These are phyloP conservation scores for Platichthys flesus DNA, from an alignment of 2,113 vertebrate genomes.

Conservation along the genomic window DNA sequence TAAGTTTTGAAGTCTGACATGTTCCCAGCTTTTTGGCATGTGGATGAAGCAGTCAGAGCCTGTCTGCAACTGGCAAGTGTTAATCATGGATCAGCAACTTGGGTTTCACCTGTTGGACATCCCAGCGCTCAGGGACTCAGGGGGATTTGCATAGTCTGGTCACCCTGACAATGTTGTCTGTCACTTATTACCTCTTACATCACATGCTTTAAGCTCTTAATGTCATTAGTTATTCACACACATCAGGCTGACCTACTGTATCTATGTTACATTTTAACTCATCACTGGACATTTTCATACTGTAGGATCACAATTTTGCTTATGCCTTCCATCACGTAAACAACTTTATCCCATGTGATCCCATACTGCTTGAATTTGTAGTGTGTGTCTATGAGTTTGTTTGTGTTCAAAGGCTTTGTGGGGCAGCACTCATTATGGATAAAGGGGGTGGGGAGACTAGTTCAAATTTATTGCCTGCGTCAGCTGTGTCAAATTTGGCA, in stretches of 20 bases:
- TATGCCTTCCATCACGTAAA: background rate
- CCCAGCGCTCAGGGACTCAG: constrained; percentile 32
- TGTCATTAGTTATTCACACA: constrained; percentile 19
- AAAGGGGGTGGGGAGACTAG: constrained; percentile 79
- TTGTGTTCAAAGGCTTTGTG: constrained; percentile 59
- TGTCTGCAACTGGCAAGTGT: constrained; percentile 65
- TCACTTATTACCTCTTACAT: constrained; percentile 37
- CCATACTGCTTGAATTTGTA: constrained; percentile 9
- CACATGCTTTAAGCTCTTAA: constrained; percentile 26
- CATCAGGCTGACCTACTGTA: background rate
- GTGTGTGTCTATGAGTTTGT: background rate
- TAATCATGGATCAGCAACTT: constrained; percentile 69
- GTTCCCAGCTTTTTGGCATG: constrained; percentile 51
- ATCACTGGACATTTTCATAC: background rate
- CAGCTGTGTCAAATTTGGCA: constrained; percentile 87
- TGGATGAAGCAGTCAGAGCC: constrained; percentile 65
- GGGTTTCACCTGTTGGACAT: constrained; percentile 67
- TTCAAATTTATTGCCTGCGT: constrained; percentile 85
- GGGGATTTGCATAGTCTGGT: constrained; percentile 67
- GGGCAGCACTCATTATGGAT: constrained; percentile 73
- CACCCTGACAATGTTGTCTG: constrained; percentile 52
- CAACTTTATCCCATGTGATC: constrained; percentile 16
- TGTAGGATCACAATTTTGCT: constrained; percentile 2
- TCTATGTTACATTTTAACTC: background rate
- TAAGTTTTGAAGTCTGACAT: constrained; percentile 69